Conservation (phyloP, 2,113 vertebrate species). For the Microtus richardsoni region DNA sequence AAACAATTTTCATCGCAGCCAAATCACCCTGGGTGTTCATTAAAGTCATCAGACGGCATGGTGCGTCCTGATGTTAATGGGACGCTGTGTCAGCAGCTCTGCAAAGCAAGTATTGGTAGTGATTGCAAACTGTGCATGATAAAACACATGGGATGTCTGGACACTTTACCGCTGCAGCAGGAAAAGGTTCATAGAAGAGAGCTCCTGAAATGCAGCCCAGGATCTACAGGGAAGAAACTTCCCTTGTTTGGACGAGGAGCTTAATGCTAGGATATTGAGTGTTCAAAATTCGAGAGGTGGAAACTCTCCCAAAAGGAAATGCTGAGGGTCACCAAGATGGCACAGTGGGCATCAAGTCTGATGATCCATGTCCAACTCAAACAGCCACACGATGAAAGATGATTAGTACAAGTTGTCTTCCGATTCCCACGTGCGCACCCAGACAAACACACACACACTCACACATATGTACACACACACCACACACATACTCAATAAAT, state of each 20-base stretch:
- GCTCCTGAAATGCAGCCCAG: neutral
- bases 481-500: neutral
- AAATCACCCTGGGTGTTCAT: slow-evolving; percentile 17
- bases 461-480: neutral
- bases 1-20: neutral
- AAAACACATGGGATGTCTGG: neutral
- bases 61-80: neutral
- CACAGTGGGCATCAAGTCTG: neutral
- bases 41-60: neutral
- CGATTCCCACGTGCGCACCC: neutral
- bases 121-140: neutral
- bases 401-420: neutral
- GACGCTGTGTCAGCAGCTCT: neutral
- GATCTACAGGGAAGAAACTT: slow-evolving; percentile 29
- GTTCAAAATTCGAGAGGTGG: neutral
- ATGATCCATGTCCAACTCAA: neutral
- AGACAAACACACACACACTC: neutral
- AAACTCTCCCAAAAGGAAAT: neutral
- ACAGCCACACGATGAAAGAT: neutral
- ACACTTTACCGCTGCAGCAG: neutral
- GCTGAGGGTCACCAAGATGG: neutral
- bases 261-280: neutral
- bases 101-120: neutral
- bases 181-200: neutral
- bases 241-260: neutral